phyloP scores from a whole-genome alignment of 2,888 invertebrate species.

The Endomychus coccineus region DNA sequence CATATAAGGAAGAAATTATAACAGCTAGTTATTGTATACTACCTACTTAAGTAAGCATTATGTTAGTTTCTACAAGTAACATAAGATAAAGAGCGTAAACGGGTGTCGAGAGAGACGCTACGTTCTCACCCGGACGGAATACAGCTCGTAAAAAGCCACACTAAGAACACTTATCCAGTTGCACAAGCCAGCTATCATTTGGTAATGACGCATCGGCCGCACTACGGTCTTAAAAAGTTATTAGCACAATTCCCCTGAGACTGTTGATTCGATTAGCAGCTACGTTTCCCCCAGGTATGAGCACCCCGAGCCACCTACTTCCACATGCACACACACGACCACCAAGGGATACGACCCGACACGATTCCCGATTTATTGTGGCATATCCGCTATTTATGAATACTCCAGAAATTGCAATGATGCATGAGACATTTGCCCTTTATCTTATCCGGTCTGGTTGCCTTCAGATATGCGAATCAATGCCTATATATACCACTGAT shows the following conservation, averaged over 20 bases:
- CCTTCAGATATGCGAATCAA: too few relatives aligned
- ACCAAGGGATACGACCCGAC: constrained; percentile 39
- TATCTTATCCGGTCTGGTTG: neutral
- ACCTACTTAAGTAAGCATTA: too few relatives aligned
- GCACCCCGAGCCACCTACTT: constrained; percentile 19
- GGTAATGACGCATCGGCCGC: constrained; percentile 35
- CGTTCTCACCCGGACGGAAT: too few relatives aligned
- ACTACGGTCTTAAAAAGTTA: constrained; percentile 37
- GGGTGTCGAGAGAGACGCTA: too few relatives aligned
- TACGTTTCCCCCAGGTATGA: constrained; percentile 27
- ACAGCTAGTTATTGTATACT: too few relatives aligned
- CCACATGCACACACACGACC: constrained; percentile 40
- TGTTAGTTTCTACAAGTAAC: too few relatives aligned
- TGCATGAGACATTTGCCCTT: constrained; percentile 24
- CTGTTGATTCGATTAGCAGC: constrained; percentile 34
- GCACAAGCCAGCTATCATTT: too few relatives aligned
- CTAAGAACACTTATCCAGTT: too few relatives aligned
- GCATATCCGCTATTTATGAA: constrained; percentile 42
- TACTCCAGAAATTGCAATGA: constrained; percentile 40
- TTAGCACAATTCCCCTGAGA: constrained; percentile 31
- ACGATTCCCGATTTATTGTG: constrained; percentile 41
- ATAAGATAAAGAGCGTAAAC: too few relatives aligned
- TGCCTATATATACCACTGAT: too few relatives aligned
- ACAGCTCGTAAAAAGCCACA: too few relatives aligned
- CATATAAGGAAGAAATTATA: too few relatives aligned